A percentile compares a stretch with the other conserved stretches of the same genome.
Conservation (phyloP, 2,888 invertebrate genomes). For the Camptogramma bilineatum region DNA sequence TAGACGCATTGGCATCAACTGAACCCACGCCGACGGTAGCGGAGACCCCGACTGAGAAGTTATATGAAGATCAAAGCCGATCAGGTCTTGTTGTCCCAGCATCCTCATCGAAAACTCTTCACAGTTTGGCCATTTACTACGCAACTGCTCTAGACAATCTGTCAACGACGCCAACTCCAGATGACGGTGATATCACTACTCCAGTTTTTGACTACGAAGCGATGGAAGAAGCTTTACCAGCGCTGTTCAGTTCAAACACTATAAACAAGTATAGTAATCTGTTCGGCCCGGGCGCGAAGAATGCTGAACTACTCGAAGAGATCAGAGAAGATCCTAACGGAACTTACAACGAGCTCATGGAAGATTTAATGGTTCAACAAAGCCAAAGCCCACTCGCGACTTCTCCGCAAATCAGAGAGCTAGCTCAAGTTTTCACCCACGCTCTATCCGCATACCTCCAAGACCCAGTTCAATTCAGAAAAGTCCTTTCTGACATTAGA, state of each 20-base stretch:
- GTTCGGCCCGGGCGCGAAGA: slow-evolving; percentile 68
- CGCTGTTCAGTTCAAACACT: slow-evolving; percentile 88
- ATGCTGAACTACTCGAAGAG: slow-evolving; percentile 70
- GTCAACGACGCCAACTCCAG: slow-evolving; percentile 71
- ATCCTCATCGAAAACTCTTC: slow-evolving; percentile 91
- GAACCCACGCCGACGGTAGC: slow-evolving; percentile 64
- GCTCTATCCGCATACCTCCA: slow-evolving; percentile 93
- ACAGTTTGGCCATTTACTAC: slow-evolving; percentile 92
- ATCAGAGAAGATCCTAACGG: slow-evolving; percentile 74
- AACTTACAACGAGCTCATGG: slow-evolving; percentile 75
- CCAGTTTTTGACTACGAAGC: slow-evolving; percentile 67
- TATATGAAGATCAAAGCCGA: slow-evolving; percentile 78
- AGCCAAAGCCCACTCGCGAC: slow-evolving; percentile 87
- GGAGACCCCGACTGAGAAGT: slow-evolving; percentile 73
- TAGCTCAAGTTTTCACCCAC: slow-evolving; percentile 94
- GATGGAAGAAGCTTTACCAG: slow-evolving; percentile 82
- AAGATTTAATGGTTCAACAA: slow-evolving; percentile 87
- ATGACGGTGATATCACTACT: slow-evolving; percentile 67
- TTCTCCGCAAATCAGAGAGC: slow-evolving; percentile 89
- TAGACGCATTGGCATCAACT: slow-evolving; percentile 78
- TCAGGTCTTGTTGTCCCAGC: slow-evolving; percentile 89
- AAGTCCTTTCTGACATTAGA: slow-evolving; percentile 90
- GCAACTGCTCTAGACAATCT: slow-evolving; percentile 88
- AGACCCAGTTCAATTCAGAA: slow-evolving; percentile 92
- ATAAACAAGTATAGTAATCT: slow-evolving; percentile 86